Base-by-base conservation (phyloP, 2,797 vertebrate genomes). In the Hydrocynus forskahlii region DNA sequence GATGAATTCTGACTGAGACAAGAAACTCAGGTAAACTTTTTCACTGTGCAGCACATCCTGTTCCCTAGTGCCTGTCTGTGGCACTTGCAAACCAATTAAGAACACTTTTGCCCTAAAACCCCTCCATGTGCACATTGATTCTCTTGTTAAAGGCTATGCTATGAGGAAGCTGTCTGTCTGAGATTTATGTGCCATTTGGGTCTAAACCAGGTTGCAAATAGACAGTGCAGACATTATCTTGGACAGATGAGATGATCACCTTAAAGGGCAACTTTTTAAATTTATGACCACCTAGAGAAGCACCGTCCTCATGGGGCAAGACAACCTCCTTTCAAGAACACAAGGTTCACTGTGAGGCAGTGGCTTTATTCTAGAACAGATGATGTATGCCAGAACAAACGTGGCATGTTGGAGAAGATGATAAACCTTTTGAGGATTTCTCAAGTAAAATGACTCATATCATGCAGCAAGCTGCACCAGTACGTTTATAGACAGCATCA, bases 111-210 rank as follows among this genome's bases (percentile, higher is more conserved):
- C 89, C 88, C 89, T 81, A 75, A 89, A 87, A 8, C 62, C 81
- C 89, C 3, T 85, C 87, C 86, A 92, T 89, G 92, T 94, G 92
- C 92, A 94, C 94, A 95, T 94, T 94, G 94, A 94, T 93, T 85
- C 85, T 1, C 88, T 92, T 93, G 93, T 94, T 94, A 95, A 90
- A 88, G 81, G 83, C 84, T 75, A 82, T 92, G 92, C 86, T 78
- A 81, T 92, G 92, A 92, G 92, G 91, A 92, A 93, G 93, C 90
- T 86, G 87, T 78, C 89, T 85, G 84, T 78, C 81, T 85, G 87
- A 87, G 88, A 88, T 80, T 85, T 92, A 92, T 89, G 89, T 87
- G 87, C 87, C 85, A 85, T 90, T 79, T 89, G 86, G 87, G 90
- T 87, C 62, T 60, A 84, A 87, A 82, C 88, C 84, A 83, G 67